phyloP scores from a whole-genome alignment of 2,113 vertebrate species.

The Rattus norvegicus region DNA sequence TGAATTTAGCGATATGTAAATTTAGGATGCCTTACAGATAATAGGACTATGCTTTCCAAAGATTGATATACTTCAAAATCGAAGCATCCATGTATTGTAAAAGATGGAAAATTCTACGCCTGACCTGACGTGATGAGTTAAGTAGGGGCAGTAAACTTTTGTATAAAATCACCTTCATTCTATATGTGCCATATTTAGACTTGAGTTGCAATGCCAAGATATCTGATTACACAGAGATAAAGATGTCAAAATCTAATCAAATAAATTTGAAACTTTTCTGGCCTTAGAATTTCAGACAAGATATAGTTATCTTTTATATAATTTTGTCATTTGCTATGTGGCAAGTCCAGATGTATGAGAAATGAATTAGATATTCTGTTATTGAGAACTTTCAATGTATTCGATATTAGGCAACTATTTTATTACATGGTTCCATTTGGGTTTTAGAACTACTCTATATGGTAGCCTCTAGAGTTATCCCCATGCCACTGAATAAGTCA shows the following conservation, averaged over 20 bases:
- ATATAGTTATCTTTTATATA: neutral
- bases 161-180: neutral
- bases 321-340: neutral
- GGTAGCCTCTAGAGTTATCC: neutral
- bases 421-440: conserved; percentile 5
- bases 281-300: neutral
- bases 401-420: conserved; percentile 1
- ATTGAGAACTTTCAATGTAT: neutral
- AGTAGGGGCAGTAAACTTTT: neutral
- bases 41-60: conserved; percentile 27
- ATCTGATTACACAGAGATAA: neutral
- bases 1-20: conserved; percentile 36
- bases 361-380: neutral
- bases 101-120: neutral
- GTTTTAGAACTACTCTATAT: neutral
- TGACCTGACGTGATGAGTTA: neutral
- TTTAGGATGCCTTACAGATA: conserved; percentile 32
- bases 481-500: neutral
- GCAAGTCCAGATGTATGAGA: neutral
- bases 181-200: neutral
- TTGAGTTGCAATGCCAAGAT: neutral
- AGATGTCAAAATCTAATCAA: neutral
- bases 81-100: neutral
- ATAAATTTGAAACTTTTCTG: neutral
- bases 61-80: neutral